Conservation (phyloP, 53 echinoderm and acorn worm genomes). For the Hippasteria phrygiana region DNA sequence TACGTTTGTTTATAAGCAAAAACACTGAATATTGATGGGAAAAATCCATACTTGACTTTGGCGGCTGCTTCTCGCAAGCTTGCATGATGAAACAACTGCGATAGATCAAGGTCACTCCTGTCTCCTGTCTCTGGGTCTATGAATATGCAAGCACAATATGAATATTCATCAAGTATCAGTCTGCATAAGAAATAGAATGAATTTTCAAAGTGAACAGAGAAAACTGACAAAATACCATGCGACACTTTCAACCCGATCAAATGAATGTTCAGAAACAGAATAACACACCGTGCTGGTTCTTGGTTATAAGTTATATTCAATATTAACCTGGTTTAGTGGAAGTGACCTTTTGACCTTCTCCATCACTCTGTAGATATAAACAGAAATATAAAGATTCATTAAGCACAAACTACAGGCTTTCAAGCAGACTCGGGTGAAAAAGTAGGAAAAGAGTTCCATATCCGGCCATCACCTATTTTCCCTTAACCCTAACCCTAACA, state of each 20-base stretch:
- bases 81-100: conserved; percentile 85
- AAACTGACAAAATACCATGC: too few species aligned
- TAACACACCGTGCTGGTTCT: too few species aligned
- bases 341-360: conserved; percentile 38
- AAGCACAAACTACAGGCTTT: too few species aligned
- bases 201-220: too few species aligned
- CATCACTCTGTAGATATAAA: conserved; percentile 47
- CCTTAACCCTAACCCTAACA: too few species aligned
- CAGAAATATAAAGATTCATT: too few species aligned
- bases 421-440: too few species aligned
- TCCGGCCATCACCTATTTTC: too few species aligned
- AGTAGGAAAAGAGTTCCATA: too few species aligned
- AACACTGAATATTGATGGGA: neutral
- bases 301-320: neutral
- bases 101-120: conserved; percentile 76
- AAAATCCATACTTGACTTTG: conserved; percentile 85
- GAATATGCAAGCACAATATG: conserved; percentile 4
- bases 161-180: neutral
- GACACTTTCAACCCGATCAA: too few species aligned
- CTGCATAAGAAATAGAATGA: neutral
- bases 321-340: conserved; percentile 30
- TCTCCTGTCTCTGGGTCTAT: conserved; percentile 56
- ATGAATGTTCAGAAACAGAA: too few species aligned
- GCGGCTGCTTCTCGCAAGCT: conserved; percentile 91
- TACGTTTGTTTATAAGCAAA: neutral